Percentiles rank a stretch among this genome's conserved stretches.
Conservation (phyloP, 2,888 invertebrate genomes). For the Lepidocyrtinus sp. region DNA sequence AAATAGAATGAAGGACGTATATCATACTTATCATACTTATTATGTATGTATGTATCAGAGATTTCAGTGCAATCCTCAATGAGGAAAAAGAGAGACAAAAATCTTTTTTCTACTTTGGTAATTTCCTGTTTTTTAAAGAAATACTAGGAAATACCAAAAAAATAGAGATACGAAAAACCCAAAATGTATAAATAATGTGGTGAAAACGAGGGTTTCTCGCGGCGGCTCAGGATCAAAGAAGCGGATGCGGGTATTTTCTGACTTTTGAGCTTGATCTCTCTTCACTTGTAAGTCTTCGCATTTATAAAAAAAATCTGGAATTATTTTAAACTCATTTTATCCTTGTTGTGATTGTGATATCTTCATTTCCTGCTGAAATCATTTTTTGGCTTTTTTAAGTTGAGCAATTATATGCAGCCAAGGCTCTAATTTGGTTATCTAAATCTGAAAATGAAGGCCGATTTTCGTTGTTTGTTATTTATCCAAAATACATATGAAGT, state of each 20-base stretch:
- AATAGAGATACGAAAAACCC: not conserved
- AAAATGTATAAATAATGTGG: conserved; percentile 13
- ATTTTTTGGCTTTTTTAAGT: no score
- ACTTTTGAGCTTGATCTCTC: conserved; percentile 12
- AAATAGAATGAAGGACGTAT: not conserved
- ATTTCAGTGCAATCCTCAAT: no score
- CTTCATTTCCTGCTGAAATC: no score
- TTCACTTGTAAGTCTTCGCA: not conserved
- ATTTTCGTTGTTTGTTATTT: no score
- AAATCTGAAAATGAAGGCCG: no score
- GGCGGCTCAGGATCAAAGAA: conserved; percentile 1
- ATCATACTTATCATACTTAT: no score
- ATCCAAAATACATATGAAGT: no score
- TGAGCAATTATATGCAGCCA: no score
- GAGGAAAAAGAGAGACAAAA: not conserved
- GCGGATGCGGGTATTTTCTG: conserved; percentile 8
- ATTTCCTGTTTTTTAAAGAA: conserved; percentile 4
- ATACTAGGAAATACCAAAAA: not conserved
- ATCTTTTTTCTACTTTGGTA: not conserved
- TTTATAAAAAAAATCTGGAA: no score
- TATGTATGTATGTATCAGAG: not conserved
- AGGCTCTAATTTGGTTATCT: no score
- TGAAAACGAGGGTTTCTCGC: not conserved
- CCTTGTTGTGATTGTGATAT: no score
- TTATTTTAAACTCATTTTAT: no score